A percentile compares a stretch with the other conserved stretches of the same genome.
Evolutionary conservation across 2,888 invertebrate genomes (phyloP).

Genomic region (Poecilus cupreus): DNA sequence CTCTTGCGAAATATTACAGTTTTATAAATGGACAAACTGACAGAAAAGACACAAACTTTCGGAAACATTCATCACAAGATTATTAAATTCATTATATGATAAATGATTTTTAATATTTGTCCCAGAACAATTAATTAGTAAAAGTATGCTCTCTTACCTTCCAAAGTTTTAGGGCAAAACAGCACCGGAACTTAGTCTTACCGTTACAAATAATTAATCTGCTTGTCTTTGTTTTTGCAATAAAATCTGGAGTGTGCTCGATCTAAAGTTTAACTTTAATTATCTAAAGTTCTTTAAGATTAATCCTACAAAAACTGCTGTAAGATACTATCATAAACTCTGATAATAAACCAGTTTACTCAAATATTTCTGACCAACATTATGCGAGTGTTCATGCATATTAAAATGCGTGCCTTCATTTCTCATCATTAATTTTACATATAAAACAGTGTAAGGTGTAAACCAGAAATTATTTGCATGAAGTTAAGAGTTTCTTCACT

Average conservation of each 20-base stretch:
- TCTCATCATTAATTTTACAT: slow-evolving; percentile 32
- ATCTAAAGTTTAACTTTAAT: slow-evolving; percentile 10
- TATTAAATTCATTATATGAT: not conserved
- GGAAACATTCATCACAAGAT: not conserved
- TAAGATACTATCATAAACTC: not conserved
- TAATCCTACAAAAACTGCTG: not conserved
- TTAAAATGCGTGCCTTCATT: slow-evolving; percentile 17
- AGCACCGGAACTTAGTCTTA: not conserved
- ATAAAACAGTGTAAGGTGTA: slow-evolving; percentile 35
- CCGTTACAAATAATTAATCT: not conserved
- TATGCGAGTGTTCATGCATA: slow-evolving; percentile 10
- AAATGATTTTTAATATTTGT: not conserved
- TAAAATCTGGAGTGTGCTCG: not conserved
- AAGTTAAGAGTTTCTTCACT: slow-evolving; percentile 5
- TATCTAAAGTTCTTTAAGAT: slow-evolving; percentile 3
- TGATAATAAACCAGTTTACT: slow-evolving; percentile 11
- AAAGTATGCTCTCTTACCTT: not conserved
- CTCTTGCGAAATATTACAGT: not conserved
- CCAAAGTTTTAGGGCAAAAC: not conserved
- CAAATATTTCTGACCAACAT: slow-evolving; percentile 1
- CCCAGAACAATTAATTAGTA: not conserved
- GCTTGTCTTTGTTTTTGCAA: slow-evolving; percentile 5
- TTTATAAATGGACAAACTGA: not conserved
- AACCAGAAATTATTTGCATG: slow-evolving; percentile 22
- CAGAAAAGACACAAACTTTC: not conserved